Evolutionary conservation across 2,797 vertebrate genomes (phyloP).

Genomic region (Chaunax sp.): DNA sequence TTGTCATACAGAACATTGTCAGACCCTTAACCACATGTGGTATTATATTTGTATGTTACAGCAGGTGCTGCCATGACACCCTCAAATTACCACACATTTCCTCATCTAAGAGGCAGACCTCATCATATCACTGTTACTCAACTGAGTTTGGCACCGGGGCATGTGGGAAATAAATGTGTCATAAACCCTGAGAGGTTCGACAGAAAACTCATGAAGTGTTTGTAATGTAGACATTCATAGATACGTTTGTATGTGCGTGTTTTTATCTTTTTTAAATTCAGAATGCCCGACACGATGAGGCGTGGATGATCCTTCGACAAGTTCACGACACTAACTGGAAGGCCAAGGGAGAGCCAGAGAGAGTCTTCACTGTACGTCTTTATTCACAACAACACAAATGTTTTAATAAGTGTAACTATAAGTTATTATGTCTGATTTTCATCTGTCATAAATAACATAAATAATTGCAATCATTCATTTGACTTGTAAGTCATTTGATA

Average conservation of each 20-base stretch:
- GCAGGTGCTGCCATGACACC: conserved; percentile 34
- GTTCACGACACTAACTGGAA: conserved; percentile 99
- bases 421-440: neutral
- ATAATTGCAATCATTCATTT: neutral
- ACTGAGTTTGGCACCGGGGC: conserved; percentile 2
- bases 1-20: conserved; percentile 64
- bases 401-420: neutral
- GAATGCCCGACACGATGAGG: conserved; percentile 95
- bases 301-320: conserved; percentile 97
- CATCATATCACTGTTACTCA: conserved; percentile 47
- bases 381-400: neutral
- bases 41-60: conserved; percentile 70
- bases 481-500: conserved; percentile 2
- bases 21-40: conserved; percentile 68
- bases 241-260: neutral
- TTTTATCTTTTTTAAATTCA: conserved; percentile 58
- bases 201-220: neutral
- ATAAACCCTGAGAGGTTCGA: conserved; percentile 1
- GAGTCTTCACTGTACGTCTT: conserved; percentile 94
- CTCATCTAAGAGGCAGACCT: conserved; percentile 36
- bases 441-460: conserved; percentile 13
- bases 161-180: conserved; percentile 21
- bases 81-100: conserved; percentile 49
- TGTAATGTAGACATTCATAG: neutral
- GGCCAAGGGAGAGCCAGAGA: conserved; percentile 94